Conservation (phyloP, 2,888 invertebrate genomes). For the Metopia argyrocephala region DNA sequence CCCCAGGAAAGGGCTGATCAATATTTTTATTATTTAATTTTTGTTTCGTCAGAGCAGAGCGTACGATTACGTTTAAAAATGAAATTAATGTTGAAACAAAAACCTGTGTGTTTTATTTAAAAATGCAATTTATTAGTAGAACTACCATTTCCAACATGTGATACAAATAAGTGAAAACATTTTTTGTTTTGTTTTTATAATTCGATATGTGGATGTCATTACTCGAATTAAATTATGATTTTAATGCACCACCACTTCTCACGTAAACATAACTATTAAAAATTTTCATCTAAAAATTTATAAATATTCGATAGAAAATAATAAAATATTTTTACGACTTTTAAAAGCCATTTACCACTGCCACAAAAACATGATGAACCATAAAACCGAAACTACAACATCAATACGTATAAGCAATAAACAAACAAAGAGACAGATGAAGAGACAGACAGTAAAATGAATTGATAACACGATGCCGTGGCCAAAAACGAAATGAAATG, state of each 20-base stretch:
- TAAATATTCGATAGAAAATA: background rate
- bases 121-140: no score
- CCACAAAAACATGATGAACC: conserved; percentile 52
- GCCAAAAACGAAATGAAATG: conserved; percentile 4
- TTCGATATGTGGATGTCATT: background rate
- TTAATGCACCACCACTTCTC: no score
- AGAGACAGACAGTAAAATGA: conserved; percentile 10
- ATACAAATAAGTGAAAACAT: no score
- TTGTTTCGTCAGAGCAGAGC: no score
- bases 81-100: no score
- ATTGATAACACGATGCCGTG: conserved; percentile 42
- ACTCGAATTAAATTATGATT: background rate
- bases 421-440: background rate
- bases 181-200: background rate
- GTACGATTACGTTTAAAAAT: no score
- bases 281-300: conserved; percentile 2
- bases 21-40: no score
- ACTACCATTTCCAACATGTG: no score
- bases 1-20: no score
- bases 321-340: conserved; percentile 40
- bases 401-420: background rate
- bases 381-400: conserved; percentile 48
- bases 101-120: no score
- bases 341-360: conserved; percentile 32
- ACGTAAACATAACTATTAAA: background rate